Evolutionary conservation across 2,113 vertebrate genomes (phyloP).

Genomic region (Machaerirhynchus nigripectus): DNA sequence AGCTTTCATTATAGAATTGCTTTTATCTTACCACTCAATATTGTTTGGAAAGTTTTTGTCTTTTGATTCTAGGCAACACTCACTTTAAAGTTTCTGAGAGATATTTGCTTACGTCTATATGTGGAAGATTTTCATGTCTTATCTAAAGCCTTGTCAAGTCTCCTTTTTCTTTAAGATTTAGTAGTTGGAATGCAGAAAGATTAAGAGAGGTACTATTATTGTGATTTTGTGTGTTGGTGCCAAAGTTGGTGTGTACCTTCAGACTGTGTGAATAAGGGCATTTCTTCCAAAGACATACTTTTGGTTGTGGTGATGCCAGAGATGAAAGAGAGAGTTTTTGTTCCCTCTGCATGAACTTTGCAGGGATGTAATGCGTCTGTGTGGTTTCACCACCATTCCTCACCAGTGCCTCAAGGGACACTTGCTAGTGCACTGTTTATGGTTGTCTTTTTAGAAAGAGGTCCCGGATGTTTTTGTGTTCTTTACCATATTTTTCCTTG

Average conservation of each 20-base stretch:
- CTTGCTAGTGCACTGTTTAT: background rate
- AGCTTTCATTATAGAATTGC: background rate
- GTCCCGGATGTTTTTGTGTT: background rate
- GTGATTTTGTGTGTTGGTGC: rapidly evolving
- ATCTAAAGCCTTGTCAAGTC: background rate
- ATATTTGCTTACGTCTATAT: background rate
- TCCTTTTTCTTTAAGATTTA: background rate
- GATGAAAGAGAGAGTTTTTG: background rate
- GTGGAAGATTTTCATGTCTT: background rate
- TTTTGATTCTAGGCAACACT: background rate
- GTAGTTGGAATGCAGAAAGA: background rate
- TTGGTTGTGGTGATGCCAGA: background rate
- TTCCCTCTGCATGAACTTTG: background rate
- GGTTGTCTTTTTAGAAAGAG: background rate
- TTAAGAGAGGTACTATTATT: background rate
- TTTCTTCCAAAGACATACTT: background rate
- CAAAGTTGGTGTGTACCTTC: background rate
- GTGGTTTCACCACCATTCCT: background rate
- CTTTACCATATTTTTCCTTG: background rate
- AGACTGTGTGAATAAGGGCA: background rate
- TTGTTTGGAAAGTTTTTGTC: background rate
- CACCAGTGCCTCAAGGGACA: background rate
- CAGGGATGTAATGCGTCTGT: background rate
- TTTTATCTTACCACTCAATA: background rate
- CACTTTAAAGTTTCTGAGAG: background rate